Base-by-base conservation (phyloP, 2,797 vertebrate genomes). In the Pseudochromis fuscus region DNA sequence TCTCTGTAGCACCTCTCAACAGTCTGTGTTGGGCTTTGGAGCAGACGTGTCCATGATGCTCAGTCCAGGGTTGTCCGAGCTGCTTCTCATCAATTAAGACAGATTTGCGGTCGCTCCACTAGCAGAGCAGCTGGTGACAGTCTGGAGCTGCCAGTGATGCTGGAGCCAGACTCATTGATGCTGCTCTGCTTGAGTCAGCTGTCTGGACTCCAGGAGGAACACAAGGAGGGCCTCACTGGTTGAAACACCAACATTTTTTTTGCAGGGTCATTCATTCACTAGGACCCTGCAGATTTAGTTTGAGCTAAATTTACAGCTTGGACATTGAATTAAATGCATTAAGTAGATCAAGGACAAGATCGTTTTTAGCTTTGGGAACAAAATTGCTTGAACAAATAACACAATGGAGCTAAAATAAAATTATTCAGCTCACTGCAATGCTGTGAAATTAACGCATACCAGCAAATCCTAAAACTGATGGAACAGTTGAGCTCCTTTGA, bases 101-200 rank as follows among this genome's bases (percentile, higher is more conserved):
- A 55, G 58, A 58, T 72, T 56, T 82, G 55, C 40, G 27, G 42
- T 18, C 37, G 38, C 31, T 55, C 42, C 44, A 12, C 66, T 68
- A 28, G 72, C 58, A 24, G 23, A 65, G 64, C 72, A 66, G 67
- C 72, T 56, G 65, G 64, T 10, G 67, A 73, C 46, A 25, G 28
- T 40, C 35, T 21, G 66, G 25, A 57, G 71, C 49, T 25, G 53
- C 45, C 21, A 12, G 33, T 50, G 40, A 61, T 40, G 62, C 49
- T 25, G 58, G n/a, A 48, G 48, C 21, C 48, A 31, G 67, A 52
- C 52, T 59, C 52, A 23, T 13, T 11, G 77, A 59, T 77, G 72
- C 48, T 31, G 61, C 49, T 65, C 15, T 60, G 35, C 11, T 49
- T 23, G 0, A 40, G 28, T 48, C 37, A 0, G 40, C 35, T 53